Conservation (phyloP, 2,113 vertebrate species). For the Xenopus borealis region DNA sequence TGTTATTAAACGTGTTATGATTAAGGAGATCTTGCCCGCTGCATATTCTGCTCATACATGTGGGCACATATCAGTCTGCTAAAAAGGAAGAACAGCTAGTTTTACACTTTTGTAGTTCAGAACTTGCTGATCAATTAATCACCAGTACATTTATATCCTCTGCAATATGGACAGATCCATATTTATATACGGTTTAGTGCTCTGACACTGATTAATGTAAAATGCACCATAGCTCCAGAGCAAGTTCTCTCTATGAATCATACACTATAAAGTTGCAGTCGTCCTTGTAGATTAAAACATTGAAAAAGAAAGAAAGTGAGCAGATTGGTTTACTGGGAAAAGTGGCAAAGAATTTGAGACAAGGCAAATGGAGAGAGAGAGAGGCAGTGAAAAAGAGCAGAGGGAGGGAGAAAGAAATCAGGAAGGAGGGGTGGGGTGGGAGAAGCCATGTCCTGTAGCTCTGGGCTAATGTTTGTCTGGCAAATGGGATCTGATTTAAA, state of each 20-base stretch:
- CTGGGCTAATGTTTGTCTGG: slow-evolving; percentile 42
- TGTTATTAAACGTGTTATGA: too few relatives aligned
- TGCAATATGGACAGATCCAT: slow-evolving; percentile 64
- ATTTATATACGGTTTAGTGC: slow-evolving; percentile 65
- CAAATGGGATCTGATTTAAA: slow-evolving; percentile 50
- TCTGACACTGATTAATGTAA: slow-evolving; percentile 75
- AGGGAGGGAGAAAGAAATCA: slow-evolving; percentile 4
- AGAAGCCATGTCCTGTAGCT: slow-evolving; percentile 2
- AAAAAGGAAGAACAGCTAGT: neutral
- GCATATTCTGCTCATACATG: too few relatives aligned
- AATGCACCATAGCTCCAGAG: slow-evolving; percentile 54
- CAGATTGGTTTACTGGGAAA: neutral
- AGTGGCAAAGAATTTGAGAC: too few relatives aligned
- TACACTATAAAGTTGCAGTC: slow-evolving; percentile 67
- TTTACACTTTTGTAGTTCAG: neutral
- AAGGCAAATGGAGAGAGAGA: slow-evolving; percentile 13
- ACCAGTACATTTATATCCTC: slow-evolving; percentile 62
- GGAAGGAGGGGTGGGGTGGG: neutral
- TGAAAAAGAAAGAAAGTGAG: too few relatives aligned
- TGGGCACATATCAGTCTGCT: too few relatives aligned
- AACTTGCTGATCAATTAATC: slow-evolving; percentile 56
- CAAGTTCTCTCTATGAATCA: slow-evolving; percentile 64
- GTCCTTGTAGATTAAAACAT: slow-evolving; percentile 60
- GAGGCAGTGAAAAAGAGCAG: neutral
- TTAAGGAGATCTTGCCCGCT: too few relatives aligned